phyloP scores from a whole-genome alignment of 2,113 vertebrate genomes.

The Deroptyus accipitrinus region DNA sequence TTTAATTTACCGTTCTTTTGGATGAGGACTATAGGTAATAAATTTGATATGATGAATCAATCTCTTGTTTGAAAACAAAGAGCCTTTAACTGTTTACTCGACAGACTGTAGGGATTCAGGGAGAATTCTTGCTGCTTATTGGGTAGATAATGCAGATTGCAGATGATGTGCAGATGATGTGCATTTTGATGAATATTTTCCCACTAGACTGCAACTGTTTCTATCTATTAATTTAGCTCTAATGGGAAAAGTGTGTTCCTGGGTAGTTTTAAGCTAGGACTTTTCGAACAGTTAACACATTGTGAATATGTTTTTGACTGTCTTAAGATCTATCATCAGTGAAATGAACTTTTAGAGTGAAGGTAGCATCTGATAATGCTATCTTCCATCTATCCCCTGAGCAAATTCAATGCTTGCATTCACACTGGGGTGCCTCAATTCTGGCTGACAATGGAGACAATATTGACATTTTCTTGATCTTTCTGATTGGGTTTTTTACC shows the following conservation, averaged over 20 bases:
- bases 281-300: neutral
- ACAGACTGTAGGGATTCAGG: constrained; percentile 44
- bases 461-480: neutral
- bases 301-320: neutral
- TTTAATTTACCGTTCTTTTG: constrained; percentile 44
- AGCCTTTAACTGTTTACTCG: constrained; percentile 67
- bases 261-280: constrained; percentile 34
- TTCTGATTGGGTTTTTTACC: neutral
- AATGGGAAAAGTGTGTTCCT: constrained; percentile 57
- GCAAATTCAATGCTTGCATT: neutral
- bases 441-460: neutral
- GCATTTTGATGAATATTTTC: constrained; percentile 68
- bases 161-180: constrained; percentile 66
- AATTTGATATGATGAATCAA: constrained; percentile 62
- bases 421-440: neutral
- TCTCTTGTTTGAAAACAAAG: constrained; percentile 61
- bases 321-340: neutral
- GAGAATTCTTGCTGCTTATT: constrained; percentile 35
- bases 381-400: neutral
- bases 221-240: constrained; percentile 65
- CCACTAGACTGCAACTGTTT: constrained; percentile 64
- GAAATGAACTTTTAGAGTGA: neutral
- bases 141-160: constrained; percentile 59
- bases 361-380: neutral
- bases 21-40: constrained; percentile 43